These are phyloP conservation scores for Platorchestia sp. DNA, from an alignment of 1,140 invertebrate genomes.

Conservation along the genomic window DNA sequence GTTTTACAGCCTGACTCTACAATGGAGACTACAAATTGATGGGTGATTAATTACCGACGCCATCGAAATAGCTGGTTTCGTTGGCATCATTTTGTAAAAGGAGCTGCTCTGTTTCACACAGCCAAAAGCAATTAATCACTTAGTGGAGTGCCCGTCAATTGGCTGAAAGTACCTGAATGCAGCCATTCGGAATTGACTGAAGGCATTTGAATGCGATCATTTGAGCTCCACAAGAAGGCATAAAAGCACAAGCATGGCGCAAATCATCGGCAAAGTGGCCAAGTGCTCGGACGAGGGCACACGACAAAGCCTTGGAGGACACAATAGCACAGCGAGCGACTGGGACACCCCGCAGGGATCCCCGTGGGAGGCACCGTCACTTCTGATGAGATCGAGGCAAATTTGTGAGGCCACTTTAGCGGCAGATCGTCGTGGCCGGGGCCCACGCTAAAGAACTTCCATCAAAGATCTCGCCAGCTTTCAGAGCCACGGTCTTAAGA, in stretches of 20 bases:
- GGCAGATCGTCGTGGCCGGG: not conserved
- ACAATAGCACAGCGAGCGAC: slow-evolving; percentile 43
- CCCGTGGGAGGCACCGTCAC: slow-evolving; percentile 16
- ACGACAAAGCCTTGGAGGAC: not conserved
- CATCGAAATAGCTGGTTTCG: not conserved
- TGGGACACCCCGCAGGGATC: not conserved
- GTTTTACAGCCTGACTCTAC: not conserved
- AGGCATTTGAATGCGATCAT: slow-evolving; percentile 37
- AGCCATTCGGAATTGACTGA: slow-evolving; percentile 6
- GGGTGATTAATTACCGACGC: slow-evolving; percentile 44
- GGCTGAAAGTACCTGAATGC: not conserved
- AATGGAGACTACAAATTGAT: slow-evolving; percentile 9
- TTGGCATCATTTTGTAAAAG: slow-evolving; percentile 14
- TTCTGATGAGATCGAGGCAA: not conserved
- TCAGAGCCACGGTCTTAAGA: not conserved
- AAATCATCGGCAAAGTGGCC: slow-evolving; percentile 48
- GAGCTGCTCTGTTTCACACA: slow-evolving; percentile 18
- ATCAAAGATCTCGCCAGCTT: not conserved
- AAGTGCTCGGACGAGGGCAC: slow-evolving; percentile 30
- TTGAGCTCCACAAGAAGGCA: slow-evolving; percentile 13
- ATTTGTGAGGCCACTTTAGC: slow-evolving; percentile 26
- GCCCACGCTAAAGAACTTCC: not conserved
- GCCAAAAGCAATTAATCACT: slow-evolving; percentile 42
- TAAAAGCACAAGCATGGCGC: slow-evolving; percentile 23
- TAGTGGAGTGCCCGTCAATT: slow-evolving; percentile 21